Conservation (phyloP, 2,113 vertebrate species). For the Recurvirostra avosetta region DNA sequence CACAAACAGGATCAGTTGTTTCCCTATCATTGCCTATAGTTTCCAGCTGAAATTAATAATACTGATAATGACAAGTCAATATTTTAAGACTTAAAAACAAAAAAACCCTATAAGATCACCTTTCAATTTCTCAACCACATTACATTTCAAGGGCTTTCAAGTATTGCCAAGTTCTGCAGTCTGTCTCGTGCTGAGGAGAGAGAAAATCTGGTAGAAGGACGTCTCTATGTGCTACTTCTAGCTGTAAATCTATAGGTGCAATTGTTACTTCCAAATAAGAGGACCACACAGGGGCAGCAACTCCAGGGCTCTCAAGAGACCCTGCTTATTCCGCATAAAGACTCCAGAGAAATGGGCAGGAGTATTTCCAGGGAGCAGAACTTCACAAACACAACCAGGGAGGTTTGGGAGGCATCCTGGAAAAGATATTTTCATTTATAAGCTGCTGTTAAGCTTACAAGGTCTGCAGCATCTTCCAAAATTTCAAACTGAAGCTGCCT, state of each 20-base stretch:
- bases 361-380: background rate
- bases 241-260: background rate
- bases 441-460: background rate
- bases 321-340: background rate
- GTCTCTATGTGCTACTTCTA: background rate
- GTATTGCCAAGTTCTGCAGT: background rate
- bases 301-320: background rate
- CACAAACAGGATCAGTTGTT: background rate
- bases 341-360: background rate
- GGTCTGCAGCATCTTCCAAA: background rate
- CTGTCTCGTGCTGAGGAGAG: background rate
- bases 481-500: background rate
- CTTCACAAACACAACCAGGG: background rate
- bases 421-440: background rate
- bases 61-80: background rate
- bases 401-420: background rate
- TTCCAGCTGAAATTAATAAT: background rate
- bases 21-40: background rate
- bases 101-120: background rate
- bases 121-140: background rate
- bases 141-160: background rate
- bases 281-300: background rate
- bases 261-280: background rate
- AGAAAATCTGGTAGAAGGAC: background rate
- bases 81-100: background rate